Base-by-base conservation (phyloP, 2,888 invertebrate genomes). In the Drosophila longiperda region DNA sequence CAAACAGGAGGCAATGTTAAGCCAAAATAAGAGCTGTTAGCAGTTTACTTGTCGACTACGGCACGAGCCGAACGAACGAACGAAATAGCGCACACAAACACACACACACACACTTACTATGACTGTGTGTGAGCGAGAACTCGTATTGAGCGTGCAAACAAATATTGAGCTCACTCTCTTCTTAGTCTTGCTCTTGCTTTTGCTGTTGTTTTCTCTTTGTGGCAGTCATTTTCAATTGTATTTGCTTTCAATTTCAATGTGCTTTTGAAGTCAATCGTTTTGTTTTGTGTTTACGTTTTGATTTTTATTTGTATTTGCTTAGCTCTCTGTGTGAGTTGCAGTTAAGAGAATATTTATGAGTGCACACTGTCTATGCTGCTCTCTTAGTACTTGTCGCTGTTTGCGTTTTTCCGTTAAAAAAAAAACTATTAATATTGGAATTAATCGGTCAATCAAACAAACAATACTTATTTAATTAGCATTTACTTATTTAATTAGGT, bases 1-100 rank as follows among this genome's bases (percentile, higher is more conserved):
- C 80, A 79, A 79, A 82, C 81, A 81, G 79, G 78, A 69, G 40
- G 42, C 45, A 66, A 75, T 73, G 65, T 72, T 75, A 68, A 75
- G 53, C 33, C 38, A 29, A 52, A 61, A 29, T 66, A 36, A 63
- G 64, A 68, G 54, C 79, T 78, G 78, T 75, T 75, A 66, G 75
- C 62, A 53, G 33, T 61, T 60, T 55, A 78, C 9, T 54, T 64
- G 48, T 58, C 54, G 54, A 36, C 32, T 38, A 33, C 53, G 62
- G 62, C 75, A 59, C 62, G 66, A 71, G 59, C 59, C 63, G 52
- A 40, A 59, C 50, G 40, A 69, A 58, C 57, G 26, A 23, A 59
- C 66, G 36, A 65, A 29, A 29, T 29, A 59, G 59, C 20, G 34
- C 20, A 17, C 45, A 23, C 34, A 36, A 34, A 48, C 49, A 12